Base-by-base conservation (phyloP, 2,888 invertebrate genomes). In the Heliconius sara region DNA sequence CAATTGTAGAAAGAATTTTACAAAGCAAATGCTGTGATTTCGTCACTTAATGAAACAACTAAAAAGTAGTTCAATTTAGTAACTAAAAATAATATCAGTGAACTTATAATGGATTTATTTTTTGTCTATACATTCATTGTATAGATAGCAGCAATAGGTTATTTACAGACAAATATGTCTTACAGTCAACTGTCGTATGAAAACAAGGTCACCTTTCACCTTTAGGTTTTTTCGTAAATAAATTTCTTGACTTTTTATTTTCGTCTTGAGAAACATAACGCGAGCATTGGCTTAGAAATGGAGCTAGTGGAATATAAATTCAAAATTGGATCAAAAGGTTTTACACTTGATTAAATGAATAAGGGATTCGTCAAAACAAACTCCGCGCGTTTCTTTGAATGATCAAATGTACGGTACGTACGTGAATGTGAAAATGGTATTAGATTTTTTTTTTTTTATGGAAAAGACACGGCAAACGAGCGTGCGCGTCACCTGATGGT, bases 1-100 rank as follows among this genome's bases (percentile, higher is more conserved):
- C 92, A 92, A 92, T 92, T 90, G n/a, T 60, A 88, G 86, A 84
- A 86, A 87, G 86, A 88, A 88, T 88, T 89, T 87, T 83, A 79
- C 76, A 80, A 43, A 75, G 25, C 79, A 57, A 66, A 30, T 66
- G 65, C 67, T 52, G 47, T 52, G 34, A 74, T 30, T 60, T 74
- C 60, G 65, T 74, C 27, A 70, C 47, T 63, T 60, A 13, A 30
- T 74, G 65, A 34, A 80, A 67, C 57, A 66, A 27, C 74, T 77
- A 39, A 57, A 74, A 47, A 13, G 19, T 63, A 27, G 3, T 57
- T n/a, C 57, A 27, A 60, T 60, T 73, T 52, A 30, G 13, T n/a
- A 39, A 34, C 13, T 34, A 7, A n/a, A 60, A 60, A 13, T 57
- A 1, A 34, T 2, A 3, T 9, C n/a, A 73, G n/a, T 57, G 22